Evolutionary conservation across 2,888 invertebrate genomes (phyloP), one percentile per base, ranked within the genome.

Genomic region (Pycnomerus fuliginosus): DNA sequence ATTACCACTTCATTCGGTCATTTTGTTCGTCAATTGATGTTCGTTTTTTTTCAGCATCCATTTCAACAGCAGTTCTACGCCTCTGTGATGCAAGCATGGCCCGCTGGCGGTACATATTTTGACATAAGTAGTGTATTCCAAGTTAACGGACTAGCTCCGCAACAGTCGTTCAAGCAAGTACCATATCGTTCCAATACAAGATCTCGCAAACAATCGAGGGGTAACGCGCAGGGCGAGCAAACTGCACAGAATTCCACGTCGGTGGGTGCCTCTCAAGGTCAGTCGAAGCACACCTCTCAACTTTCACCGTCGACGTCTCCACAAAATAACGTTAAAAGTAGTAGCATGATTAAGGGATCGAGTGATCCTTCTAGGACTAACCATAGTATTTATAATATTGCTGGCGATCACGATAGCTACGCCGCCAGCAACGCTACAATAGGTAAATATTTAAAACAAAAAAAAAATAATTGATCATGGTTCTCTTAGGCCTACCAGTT

Each of bases 111-210:
- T 12, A 73, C 76, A 35, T 85, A 78, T 64, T 84, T 80, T 61
- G 84, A 85, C 55, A 79, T 86, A 63, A 77, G 82, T 56, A 78
- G 82, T 66, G 81, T 87, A 49, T 85, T 85, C 70, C 79, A 84
- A 48, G 78, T 85, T 60, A 87, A 87, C 69, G 85, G 86, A 41
- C 72, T 87, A 55, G 77, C 85, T 43, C 85, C 84, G 32, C n/a
- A n/a, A n/a, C 84, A 83, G 67, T 76, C 78, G 41, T 83, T 80
- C 62, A 81, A 81, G 61, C 67, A 61, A 29, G 56, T 56, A 12
- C 74, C 78, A 55, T 77, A 75, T 54, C 74, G 74, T 48, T 65
- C 76, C 47, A 74, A 54, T 68, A 59, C 62, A 32, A 58, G 71
- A 43, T 64, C 67, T 17, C 61, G 71, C 15, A 72, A 70, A 48